Base-by-base conservation (phyloP, 2,888 invertebrate genomes). In the Theretra japonica region DNA sequence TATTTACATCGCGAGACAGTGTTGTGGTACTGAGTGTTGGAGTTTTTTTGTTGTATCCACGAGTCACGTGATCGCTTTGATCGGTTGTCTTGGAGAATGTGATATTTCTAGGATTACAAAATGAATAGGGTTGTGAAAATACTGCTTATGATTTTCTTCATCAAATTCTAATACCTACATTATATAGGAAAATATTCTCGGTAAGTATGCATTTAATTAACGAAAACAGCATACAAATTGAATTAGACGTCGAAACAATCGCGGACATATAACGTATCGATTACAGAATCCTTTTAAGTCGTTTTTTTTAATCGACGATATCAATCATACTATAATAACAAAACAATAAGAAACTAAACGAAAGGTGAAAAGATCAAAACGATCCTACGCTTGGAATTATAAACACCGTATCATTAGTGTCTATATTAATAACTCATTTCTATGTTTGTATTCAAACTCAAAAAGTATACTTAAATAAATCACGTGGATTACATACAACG, bases 371-470 rank as follows among this genome's bases (percentile, higher is more conserved):
- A 71, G 56, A 71, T 71, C 70, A 71, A 71, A 70, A 62, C 65
- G 33, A 56, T 65, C 65, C 56, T 62, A 62, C 33, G 65, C 33
- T 41, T 33, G 56, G 65, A 71, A 70, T 72, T 76, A 73, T 70
- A 82, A 82, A 80, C 78, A 82, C 69, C 77, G 75, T 65, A 60
- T 71, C 70, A 71, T 65, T 71, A 71, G 70, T 53, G 62, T 53
- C 70, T 62, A 65, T 71, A 65, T 62, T 65, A 71, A 56, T 71
- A 71, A 62, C 65, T 56, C 65, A 65, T 69, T 57, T 57, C 85
- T 80, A 86, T 88, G 85, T 90, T 89, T 91, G 91, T 91, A 91
- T 85, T 90, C 89, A 82, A 84, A 80, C 85, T 86, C 88, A 89
- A 91, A 91, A 90, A 89, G 82, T 77, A 69, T 41, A 75, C 65